Evolutionary conservation across 2,113 vertebrate species (phyloP).

Genomic region (Centropus bengalensis): DNA sequence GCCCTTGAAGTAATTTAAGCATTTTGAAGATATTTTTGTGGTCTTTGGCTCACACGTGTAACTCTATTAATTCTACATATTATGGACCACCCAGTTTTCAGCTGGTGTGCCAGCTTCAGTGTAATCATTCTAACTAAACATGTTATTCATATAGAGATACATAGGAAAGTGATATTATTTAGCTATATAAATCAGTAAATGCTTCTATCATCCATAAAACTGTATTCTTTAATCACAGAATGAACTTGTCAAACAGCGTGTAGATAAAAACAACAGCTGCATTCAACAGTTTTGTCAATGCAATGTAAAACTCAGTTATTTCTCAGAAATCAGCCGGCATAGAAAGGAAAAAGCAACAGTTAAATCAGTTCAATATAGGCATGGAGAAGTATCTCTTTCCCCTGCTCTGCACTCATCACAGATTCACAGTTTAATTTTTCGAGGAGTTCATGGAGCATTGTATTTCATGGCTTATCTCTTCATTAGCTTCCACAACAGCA

Average conservation of each 20-base stretch:
- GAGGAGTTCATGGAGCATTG: not conserved
- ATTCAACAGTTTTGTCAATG: not conserved
- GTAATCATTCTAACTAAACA: not conserved
- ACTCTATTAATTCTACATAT: constrained; percentile 14
- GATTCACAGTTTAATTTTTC: not conserved
- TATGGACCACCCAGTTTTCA: constrained; percentile 23
- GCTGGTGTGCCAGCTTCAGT: not conserved
- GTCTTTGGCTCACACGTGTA: not conserved
- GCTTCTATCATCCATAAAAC: not conserved
- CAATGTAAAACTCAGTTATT: not conserved
- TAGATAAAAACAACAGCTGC: not conserved
- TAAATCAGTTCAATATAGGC: not conserved
- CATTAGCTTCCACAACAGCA: not conserved
- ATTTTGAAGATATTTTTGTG: constrained; percentile 13
- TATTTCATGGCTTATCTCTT: constrained; percentile 25
- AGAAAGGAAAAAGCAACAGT: not conserved
- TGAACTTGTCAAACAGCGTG: not conserved
- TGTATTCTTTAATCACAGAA: not conserved
- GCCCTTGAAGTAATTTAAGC: constrained; percentile 11
- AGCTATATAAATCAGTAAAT: not conserved
- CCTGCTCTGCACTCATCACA: not conserved
- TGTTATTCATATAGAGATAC: not conserved
- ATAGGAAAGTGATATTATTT: not conserved
- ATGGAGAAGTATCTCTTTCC: not conserved
- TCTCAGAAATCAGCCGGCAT: not conserved